Evolutionary conservation across 2,888 invertebrate species (phyloP).

Genomic region (Nysson spinosus): DNA sequence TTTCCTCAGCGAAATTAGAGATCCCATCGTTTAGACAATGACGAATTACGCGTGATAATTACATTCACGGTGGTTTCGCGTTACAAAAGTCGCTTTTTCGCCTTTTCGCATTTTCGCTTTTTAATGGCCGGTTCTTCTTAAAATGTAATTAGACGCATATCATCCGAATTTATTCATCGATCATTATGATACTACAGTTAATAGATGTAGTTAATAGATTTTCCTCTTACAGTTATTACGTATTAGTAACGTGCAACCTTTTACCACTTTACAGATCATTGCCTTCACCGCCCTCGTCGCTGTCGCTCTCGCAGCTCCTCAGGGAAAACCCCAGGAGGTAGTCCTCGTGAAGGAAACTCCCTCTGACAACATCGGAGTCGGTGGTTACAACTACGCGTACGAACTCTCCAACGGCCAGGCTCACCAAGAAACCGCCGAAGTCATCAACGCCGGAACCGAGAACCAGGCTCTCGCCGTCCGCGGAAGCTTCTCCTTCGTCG

Average conservation of each 20-base stretch:
- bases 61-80: background rate
- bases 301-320: conserved; percentile 59
- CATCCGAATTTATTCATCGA: no score
- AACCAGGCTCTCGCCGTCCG: conserved; percentile 50
- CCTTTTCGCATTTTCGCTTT: no score
- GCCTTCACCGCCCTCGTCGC: conserved; percentile 62
- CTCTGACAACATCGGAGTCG: conserved; percentile 65
- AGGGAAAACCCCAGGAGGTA: conserved; percentile 2
- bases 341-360: conserved; percentile 59
- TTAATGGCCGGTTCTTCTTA: no score
- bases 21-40: conserved; percentile 1
- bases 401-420: conserved; percentile 62
- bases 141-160: no score
- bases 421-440: conserved; percentile 59
- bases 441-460: conserved; percentile 54
- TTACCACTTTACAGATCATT: conserved; percentile 58
- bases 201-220: no score
- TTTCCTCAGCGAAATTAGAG: conserved; percentile 4
- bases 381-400: conserved; percentile 59
- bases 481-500: conserved; percentile 64
- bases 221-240: no score
- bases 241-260: no score
- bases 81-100: no score
- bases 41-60: conserved; percentile 13
- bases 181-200: no score